A percentile compares a stretch with the other conserved stretches of the same genome.
Evolutionary conservation across 2,888 invertebrate species (phyloP).

Genomic region (Suillia variegata): DNA sequence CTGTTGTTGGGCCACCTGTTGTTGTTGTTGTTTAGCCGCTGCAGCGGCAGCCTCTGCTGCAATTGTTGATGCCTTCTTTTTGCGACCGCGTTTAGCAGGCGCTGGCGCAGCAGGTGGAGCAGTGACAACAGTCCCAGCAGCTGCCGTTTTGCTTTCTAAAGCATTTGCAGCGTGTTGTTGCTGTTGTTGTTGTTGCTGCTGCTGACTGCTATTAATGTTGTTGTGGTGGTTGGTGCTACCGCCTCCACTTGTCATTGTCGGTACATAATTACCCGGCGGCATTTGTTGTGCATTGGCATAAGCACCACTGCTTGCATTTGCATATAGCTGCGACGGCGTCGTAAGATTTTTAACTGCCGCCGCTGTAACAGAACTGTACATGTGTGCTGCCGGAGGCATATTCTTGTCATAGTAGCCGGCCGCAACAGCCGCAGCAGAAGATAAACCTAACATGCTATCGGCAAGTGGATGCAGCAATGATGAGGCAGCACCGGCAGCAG

Average conservation of each 20-base stretch:
- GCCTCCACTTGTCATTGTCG: conserved; percentile 20
- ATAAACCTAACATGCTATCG: conserved; percentile 52
- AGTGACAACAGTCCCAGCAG: conserved; percentile 22
- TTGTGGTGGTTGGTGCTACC: conserved; percentile 26
- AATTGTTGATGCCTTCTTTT: conserved; percentile 50
- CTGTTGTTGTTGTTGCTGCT: conserved; percentile 11
- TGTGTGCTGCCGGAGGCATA: conserved; percentile 67
- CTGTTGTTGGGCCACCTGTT: conserved; percentile 31
- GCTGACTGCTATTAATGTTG: neutral
- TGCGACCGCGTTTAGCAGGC: conserved; percentile 51
- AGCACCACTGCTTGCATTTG: neutral
- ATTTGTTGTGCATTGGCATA: conserved; percentile 50
- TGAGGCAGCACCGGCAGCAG: conserved; percentile 43
- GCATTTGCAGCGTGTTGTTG: conserved; percentile 11
- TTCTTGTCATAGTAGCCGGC: conserved; percentile 65
- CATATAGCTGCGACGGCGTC: conserved; percentile 27
- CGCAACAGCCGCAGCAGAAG: conserved; percentile 34
- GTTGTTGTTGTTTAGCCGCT: conserved; percentile 32
- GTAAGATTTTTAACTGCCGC: conserved; percentile 44
- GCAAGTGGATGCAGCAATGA: conserved; percentile 51
- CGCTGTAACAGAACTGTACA: conserved; percentile 61
- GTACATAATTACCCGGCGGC: conserved; percentile 42
- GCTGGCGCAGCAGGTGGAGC: conserved; percentile 17
- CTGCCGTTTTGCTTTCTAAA: conserved; percentile 9
- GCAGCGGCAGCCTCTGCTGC: conserved; percentile 44